phyloP scores from a whole-genome alignment of 2,797 vertebrate genomes.

The Glossophaga mutica region DNA sequence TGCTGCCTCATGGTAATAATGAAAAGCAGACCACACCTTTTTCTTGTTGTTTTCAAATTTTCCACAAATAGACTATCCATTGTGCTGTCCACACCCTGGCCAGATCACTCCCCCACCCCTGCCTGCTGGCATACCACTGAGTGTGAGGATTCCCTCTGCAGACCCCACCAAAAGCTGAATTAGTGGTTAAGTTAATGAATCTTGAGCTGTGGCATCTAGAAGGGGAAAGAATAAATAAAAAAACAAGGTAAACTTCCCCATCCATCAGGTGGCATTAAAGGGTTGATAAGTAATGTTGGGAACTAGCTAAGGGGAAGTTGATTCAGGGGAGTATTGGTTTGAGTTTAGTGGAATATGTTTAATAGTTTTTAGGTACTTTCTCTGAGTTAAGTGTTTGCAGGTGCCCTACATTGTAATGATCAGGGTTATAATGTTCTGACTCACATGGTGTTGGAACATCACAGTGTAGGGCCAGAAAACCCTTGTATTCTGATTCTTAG shows the following conservation, averaged over 20 bases:
- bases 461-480: not conserved
- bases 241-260: not conserved
- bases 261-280: not conserved
- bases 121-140: not conserved
- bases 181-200: not conserved
- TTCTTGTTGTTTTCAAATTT: not conserved
- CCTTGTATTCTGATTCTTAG: not conserved
- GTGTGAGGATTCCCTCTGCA: not conserved
- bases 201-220: not conserved
- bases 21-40: not conserved
- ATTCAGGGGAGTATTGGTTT: not conserved
- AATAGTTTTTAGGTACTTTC: not conserved
- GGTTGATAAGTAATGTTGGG: not conserved
- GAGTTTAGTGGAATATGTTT: not conserved
- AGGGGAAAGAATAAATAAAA: not conserved
- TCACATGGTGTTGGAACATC: not conserved
- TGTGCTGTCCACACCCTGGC: too few relatives aligned
- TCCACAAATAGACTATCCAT: not conserved
- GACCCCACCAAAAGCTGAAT: not conserved
- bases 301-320: not conserved
- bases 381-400: not conserved
- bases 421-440: not conserved
- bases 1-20: not conserved
- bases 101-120: too few relatives aligned
- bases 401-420: not conserved